A percentile compares a stretch with the other conserved stretches of the same genome.
phyloP scores from a whole-genome alignment of 2,888 invertebrate species.

The Elgonia sp. region DNA sequence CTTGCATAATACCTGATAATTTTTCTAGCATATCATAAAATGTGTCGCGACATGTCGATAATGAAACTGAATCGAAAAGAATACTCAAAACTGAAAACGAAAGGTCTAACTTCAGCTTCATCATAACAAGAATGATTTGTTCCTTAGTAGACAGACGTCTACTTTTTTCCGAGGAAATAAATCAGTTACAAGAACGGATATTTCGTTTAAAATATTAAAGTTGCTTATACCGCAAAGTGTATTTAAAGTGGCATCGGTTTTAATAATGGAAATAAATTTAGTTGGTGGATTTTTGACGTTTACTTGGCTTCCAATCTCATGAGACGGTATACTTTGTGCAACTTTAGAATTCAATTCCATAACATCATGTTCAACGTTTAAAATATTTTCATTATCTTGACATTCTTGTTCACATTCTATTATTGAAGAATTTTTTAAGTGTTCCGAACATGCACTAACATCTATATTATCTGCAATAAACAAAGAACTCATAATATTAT shows the following conservation, averaged over 20 bases:
- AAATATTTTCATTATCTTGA: conserved; percentile 12
- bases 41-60: conserved; percentile 14
- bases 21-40: conserved; percentile 14
- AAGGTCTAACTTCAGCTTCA: not conserved
- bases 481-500: no score
- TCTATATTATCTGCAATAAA: not conserved
- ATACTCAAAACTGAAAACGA: conserved; percentile 15
- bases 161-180: conserved; percentile 19
- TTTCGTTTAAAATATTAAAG: conserved; percentile 31
- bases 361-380: conserved; percentile 11
- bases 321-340: not conserved
- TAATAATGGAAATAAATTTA: conserved; percentile 19
- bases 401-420: conserved; percentile 3
- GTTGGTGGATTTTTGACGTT: not conserved
- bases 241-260: conserved; percentile 23
- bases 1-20: not conserved
- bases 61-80: not conserved
- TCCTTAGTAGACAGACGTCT: conserved; percentile 24
- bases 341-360: conserved; percentile 7
- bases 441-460: not conserved
- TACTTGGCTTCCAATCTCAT: conserved; percentile 29
- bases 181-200: not conserved
- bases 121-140: conserved; percentile 21
- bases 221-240: conserved; percentile 32
- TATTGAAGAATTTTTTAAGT: no score